phyloP scores from a whole-genome alignment of 2,888 invertebrate species.

The Diachrysia chrysitis region DNA sequence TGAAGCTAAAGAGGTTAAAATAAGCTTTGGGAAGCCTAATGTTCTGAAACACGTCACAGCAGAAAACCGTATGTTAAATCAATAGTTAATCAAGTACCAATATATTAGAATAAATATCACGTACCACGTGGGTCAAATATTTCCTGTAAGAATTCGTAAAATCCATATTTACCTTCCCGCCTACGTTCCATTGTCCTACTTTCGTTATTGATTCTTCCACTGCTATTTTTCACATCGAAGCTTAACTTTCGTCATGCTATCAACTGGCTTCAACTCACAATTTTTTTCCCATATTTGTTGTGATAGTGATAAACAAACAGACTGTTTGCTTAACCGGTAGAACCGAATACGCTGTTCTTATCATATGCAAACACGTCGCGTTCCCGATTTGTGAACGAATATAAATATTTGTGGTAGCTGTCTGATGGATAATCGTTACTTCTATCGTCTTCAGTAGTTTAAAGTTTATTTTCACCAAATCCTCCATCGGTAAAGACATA shows the following conservation, averaged over 20 bases:
- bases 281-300: constrained; percentile 56
- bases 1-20: too few relatives aligned
- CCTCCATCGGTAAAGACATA: neutral
- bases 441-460: neutral
- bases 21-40: too few relatives aligned
- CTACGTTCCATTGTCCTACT: constrained; percentile 44
- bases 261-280: constrained; percentile 18
- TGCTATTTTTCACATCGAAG: constrained; percentile 46
- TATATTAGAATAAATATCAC: neutral
- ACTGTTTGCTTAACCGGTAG: constrained; percentile 48
- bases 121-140: neutral
- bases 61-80: neutral
- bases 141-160: constrained; percentile 1
- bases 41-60: neutral
- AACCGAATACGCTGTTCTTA: constrained; percentile 44
- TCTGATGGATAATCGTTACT: neutral
- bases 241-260: constrained; percentile 38
- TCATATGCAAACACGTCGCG: constrained; percentile 59
- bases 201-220: constrained; percentile 39
- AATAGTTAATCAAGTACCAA: neutral
- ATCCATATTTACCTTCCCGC: constrained; percentile 25
- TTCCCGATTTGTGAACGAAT: constrained; percentile 49
- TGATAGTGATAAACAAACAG: constrained; percentile 50
- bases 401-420: constrained; percentile 22
- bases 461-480: neutral